A percentile compares a stretch with the other conserved stretches of the same genome.
Conservation (phyloP, 2,888 invertebrate species). For the Argyresthia goedartella region DNA sequence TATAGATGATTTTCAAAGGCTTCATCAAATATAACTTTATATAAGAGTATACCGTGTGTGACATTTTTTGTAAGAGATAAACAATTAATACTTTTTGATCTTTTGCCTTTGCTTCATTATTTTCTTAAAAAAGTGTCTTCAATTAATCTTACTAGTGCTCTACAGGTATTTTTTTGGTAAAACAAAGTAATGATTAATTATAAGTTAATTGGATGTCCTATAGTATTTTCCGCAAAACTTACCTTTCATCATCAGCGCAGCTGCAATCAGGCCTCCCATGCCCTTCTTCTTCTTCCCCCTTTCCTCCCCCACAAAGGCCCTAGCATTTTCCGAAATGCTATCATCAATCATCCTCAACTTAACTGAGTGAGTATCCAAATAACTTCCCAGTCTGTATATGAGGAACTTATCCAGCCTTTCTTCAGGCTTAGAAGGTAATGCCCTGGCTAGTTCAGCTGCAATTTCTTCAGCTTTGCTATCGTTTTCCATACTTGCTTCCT, state of each 20-base stretch:
- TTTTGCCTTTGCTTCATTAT: too few relatives aligned
- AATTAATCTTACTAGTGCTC: too few relatives aligned
- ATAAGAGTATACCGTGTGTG: too few relatives aligned
- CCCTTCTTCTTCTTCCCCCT: slow-evolving; percentile 56
- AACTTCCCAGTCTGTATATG: slow-evolving; percentile 77
- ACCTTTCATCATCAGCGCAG: slow-evolving; percentile 76
- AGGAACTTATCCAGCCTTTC: slow-evolving; percentile 82
- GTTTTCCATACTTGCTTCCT: slow-evolving; percentile 62
- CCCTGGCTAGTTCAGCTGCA: slow-evolving; percentile 79
- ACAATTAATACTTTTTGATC: too few relatives aligned
- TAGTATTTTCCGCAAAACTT: slow-evolving; percentile 16
- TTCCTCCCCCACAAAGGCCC: slow-evolving; percentile 66
- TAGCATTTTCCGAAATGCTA: slow-evolving; percentile 69
- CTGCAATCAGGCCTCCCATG: slow-evolving; percentile 66
- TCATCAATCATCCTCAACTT: slow-evolving; percentile 79
- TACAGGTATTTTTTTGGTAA: too few relatives aligned
- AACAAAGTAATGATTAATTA: too few relatives aligned
- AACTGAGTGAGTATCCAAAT: slow-evolving; percentile 80
- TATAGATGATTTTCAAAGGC: too few relatives aligned
- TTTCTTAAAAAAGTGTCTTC: too few relatives aligned
- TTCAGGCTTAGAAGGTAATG: slow-evolving; percentile 81
- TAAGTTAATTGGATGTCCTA: too few relatives aligned
- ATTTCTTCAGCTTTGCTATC: slow-evolving; percentile 77
- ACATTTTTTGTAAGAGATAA: too few relatives aligned
- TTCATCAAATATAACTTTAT: too few relatives aligned